Conservation (phyloP, 2,888 invertebrate genomes). For the Imbricaverruca yamaguchii region DNA sequence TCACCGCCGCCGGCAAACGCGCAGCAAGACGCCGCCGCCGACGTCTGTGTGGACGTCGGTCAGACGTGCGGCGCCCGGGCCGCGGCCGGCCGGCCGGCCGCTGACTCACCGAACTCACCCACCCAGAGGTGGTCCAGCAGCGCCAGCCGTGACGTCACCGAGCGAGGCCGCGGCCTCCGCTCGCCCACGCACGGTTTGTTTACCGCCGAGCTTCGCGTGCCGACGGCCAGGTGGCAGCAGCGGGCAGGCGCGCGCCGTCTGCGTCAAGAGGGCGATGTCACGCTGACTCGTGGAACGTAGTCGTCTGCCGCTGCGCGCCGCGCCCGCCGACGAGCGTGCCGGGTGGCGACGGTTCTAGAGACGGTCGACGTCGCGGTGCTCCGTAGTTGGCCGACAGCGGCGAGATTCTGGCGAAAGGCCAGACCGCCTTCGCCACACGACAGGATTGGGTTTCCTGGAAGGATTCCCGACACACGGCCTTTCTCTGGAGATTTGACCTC, state of each 20-base stretch:
- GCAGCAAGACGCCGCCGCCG: too few relatives aligned
- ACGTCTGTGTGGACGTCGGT: too few relatives aligned
- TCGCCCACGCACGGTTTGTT: slow-evolving; percentile 19
- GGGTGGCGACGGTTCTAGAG: not conserved
- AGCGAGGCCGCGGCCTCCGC: not conserved
- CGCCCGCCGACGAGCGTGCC: not conserved
- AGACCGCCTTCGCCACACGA: too few relatives aligned
- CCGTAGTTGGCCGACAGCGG: too few relatives aligned
- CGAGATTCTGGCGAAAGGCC: too few relatives aligned
- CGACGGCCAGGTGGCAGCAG: slow-evolving; percentile 1
- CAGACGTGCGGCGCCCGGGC: not conserved
- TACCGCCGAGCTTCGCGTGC: slow-evolving; percentile 2
- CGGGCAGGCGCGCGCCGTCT: not conserved
- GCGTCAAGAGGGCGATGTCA: not conserved
- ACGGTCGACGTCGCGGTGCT: too few relatives aligned
- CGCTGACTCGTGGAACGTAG: not conserved
- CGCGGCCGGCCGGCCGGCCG: not conserved
- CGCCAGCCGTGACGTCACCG: not conserved
- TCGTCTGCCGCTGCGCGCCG: too few relatives aligned
- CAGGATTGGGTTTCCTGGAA: too few relatives aligned
- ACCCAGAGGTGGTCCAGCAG: not conserved
- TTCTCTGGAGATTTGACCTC: too few relatives aligned
- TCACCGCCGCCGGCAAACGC: too few relatives aligned
- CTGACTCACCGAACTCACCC: not conserved
- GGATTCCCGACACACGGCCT: too few relatives aligned